phyloP scores from a whole-genome alignment of 2,113 vertebrate species.

The Solenodon paradoxus region DNA sequence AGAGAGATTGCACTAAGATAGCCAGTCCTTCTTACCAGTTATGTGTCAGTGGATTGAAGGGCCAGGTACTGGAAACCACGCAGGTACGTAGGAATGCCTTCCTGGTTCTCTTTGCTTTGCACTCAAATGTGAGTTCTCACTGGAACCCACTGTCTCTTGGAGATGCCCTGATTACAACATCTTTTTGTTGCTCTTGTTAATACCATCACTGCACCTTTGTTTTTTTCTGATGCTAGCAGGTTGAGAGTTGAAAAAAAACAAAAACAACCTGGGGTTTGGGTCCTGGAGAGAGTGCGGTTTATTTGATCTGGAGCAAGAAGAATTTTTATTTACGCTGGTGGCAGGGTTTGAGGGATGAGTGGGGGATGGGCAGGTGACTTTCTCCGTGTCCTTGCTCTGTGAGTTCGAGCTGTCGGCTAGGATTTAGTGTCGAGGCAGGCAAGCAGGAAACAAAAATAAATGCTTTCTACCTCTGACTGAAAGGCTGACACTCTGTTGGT shows the following conservation, averaged over 20 bases:
- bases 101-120: background rate
- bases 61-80: background rate
- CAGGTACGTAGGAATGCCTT: background rate
- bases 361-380: background rate
- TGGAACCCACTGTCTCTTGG: background rate
- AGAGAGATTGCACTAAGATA: background rate
- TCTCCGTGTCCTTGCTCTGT: background rate
- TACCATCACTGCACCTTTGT: background rate
- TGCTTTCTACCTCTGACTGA: background rate
- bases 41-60: background rate
- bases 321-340: slow-evolving; percentile 43
- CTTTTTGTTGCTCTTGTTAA: background rate
- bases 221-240: background rate
- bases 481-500: background rate
- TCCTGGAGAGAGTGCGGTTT: slow-evolving; percentile 20
- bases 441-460: background rate
- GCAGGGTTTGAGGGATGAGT: background rate
- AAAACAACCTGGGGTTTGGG: background rate
- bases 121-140: background rate
- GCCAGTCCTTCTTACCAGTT: background rate
- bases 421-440: background rate
- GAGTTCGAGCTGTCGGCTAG: background rate
- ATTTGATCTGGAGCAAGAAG: slow-evolving; percentile 46
- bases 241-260: background rate
- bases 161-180: background rate